These are phyloP conservation scores for Blennius ocellaris DNA, from an alignment of 2,113 vertebrate species.

Conservation along the genomic window DNA sequence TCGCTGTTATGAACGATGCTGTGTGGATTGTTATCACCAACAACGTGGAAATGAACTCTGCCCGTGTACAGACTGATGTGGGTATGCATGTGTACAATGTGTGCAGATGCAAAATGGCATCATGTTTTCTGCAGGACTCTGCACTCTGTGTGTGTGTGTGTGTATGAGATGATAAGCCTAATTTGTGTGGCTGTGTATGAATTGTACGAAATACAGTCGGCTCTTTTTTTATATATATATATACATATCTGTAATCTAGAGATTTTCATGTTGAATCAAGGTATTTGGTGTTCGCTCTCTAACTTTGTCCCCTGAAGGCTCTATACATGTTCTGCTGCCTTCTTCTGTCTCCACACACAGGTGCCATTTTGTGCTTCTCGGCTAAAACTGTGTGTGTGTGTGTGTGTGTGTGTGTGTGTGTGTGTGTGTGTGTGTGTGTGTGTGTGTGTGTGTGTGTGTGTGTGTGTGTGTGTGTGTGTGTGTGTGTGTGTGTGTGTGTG, in stretches of 20 bases:
- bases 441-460: neutral
- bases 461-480: neutral
- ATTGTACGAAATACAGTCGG: too few species aligned
- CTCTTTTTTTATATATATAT: neutral
- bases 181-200: too few species aligned
- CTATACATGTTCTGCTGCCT: conserved; percentile 20
- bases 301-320: conserved; percentile 21
- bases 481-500: conserved; percentile 29
- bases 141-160: conserved; percentile 2
- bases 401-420: conserved; percentile 11
- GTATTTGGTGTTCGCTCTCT: conserved; percentile 5
- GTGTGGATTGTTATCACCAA: neutral
- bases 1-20: neutral
- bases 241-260: neutral
- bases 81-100: neutral
- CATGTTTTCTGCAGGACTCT: conserved; percentile 30
- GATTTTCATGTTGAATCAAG: neutral
- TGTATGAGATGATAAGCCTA: neutral
- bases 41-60: conserved; percentile 1
- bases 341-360: conserved; percentile 64
- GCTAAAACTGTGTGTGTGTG: conserved; percentile 35
- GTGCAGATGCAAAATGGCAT: conserved; percentile 49
- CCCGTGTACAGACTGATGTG: neutral
- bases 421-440: conserved; percentile 16
- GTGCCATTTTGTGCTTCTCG: conserved; percentile 76